A percentile compares a stretch with the other conserved stretches of the same genome.
Evolutionary conservation across 2,113 vertebrate species (phyloP).

Genomic region (Gila orcuttii): DNA sequence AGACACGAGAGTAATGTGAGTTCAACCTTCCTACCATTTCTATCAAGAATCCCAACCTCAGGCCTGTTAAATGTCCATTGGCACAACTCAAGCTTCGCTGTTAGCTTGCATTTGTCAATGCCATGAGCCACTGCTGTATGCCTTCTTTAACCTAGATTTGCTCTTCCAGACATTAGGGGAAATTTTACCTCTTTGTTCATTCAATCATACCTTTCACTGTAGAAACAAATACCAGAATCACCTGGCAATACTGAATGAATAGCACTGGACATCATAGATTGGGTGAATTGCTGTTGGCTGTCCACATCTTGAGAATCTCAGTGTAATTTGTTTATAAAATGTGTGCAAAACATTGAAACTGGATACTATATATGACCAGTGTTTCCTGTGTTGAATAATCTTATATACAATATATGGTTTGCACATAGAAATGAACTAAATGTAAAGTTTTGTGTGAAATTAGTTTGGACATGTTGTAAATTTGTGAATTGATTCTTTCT

Average conservation of each 20-base stretch:
- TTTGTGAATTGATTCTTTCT: slow-evolving; percentile 64
- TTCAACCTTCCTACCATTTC: slow-evolving; percentile 58
- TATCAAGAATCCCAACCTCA: slow-evolving; percentile 45
- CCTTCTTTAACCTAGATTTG: slow-evolving; percentile 62
- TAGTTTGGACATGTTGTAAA: slow-evolving; percentile 59
- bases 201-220: slow-evolving; percentile 34
- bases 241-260: slow-evolving; percentile 1
- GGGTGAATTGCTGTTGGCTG: slow-evolving; percentile 6
- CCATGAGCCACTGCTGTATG: slow-evolving; percentile 56
- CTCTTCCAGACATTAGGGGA: slow-evolving; percentile 54
- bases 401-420: slow-evolving; percentile 51
- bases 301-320: slow-evolving; percentile 4
- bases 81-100: slow-evolving; percentile 59
- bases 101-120: slow-evolving; percentile 44
- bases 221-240: background rate
- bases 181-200: slow-evolving; percentile 37
- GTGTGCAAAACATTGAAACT: background rate
- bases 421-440: slow-evolving; percentile 60
- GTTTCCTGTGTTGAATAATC: slow-evolving; percentile 37
- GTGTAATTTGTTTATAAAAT: slow-evolving; percentile 32
- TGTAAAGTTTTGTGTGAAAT: slow-evolving; percentile 54
- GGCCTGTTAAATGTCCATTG: slow-evolving; percentile 53
- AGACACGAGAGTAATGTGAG: slow-evolving; percentile 38
- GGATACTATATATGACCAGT: slow-evolving; percentile 1
- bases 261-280: background rate